A percentile compares a stretch with the other conserved stretches of the same genome.
Conservation (phyloP, 2,113 vertebrate genomes). For the Solea senegalensis region DNA sequence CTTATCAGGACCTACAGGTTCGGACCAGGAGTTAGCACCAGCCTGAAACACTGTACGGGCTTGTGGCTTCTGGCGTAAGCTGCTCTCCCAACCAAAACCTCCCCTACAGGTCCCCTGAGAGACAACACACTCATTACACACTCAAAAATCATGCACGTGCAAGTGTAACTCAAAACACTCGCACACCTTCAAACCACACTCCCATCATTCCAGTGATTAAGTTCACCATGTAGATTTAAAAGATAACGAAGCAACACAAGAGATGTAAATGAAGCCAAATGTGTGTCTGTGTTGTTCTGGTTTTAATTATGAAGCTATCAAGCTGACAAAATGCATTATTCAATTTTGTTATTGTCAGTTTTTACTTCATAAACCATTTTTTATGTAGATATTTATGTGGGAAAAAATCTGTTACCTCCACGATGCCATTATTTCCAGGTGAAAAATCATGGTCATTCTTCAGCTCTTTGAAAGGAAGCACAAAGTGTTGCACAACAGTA, state of each 20-base stretch:
- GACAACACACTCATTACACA: constrained; percentile 68
- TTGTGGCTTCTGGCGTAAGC: constrained; percentile 78
- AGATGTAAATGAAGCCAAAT: background rate
- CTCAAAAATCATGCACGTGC: constrained; percentile 34
- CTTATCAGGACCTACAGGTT: constrained; percentile 51
- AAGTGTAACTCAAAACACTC: constrained; percentile 12
- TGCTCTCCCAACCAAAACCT: constrained; percentile 73
- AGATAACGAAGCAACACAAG: background rate
- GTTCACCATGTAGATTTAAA: background rate
- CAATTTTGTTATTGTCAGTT: too few relatives aligned
- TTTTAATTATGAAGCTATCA: too few relatives aligned
- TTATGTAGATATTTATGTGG: too few relatives aligned
- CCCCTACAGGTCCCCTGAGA: constrained; percentile 75
- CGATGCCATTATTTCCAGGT: background rate
- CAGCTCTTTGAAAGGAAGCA: constrained; percentile 20
- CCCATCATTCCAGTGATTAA: background rate
- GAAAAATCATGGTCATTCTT: background rate
- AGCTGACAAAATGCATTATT: too few relatives aligned
- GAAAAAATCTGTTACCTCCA: constrained; percentile 25
- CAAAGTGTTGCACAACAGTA: background rate
- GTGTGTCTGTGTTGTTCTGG: too few relatives aligned
- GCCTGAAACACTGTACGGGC: constrained; percentile 81
- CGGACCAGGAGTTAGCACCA: constrained; percentile 66
- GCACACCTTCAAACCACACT: background rate
- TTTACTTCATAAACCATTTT: too few relatives aligned